These are phyloP conservation scores for Tachysurus vachellii DNA, from an alignment of 2,113 vertebrate genomes.

Conservation along the genomic window DNA sequence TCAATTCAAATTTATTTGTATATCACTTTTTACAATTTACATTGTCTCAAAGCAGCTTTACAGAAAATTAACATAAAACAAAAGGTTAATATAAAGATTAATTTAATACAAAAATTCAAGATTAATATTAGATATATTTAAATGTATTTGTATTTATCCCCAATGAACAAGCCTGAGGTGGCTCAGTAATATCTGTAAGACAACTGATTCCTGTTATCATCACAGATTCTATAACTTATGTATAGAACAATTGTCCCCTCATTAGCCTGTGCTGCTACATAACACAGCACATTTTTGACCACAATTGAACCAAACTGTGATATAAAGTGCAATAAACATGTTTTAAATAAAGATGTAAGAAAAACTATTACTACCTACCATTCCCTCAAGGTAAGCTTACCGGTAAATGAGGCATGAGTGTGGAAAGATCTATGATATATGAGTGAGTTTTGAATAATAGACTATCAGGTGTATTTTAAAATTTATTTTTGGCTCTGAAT, in stretches of 20 bases:
- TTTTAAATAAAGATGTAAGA: neutral
- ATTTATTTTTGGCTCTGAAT: neutral
- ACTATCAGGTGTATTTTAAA: neutral
- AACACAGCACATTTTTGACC: neutral
- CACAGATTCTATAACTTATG: no score
- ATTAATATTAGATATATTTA: no score
- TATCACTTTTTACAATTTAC: no score
- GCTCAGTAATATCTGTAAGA: neutral
- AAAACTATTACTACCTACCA: neutral
- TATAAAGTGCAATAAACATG: neutral
- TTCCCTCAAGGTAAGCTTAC: neutral
- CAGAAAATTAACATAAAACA: no score
- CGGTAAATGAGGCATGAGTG: neutral
- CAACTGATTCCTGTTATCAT: neutral
- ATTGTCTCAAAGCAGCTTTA: no score
- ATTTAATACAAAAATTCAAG: no score
- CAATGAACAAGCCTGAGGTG: no score
- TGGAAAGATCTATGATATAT: neutral
- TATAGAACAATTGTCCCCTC: neutral
- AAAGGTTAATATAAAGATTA: no score
- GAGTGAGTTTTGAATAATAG: neutral
- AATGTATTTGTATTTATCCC: no score
- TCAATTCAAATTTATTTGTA: no score
- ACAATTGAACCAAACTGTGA: neutral
- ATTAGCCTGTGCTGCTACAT: neutral